Evolutionary conservation across 2,888 invertebrate genomes (phyloP).

Genomic region (Morpho helenor): DNA sequence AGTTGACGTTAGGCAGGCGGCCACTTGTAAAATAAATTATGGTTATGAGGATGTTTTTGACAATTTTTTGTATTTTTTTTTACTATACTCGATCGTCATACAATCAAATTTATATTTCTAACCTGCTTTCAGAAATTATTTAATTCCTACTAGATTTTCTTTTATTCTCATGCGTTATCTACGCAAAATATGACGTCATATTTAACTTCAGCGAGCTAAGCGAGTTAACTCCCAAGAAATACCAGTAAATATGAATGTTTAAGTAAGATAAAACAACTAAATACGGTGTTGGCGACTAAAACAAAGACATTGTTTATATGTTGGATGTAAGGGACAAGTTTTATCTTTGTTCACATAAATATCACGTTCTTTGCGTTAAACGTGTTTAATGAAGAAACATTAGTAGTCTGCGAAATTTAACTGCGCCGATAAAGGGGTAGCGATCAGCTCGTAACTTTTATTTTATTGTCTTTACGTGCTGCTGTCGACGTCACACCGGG

Average conservation of each 20-base stretch:
- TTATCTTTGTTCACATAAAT: conserved; percentile 2
- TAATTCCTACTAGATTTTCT: too few relatives aligned
- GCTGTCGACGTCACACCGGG: too few relatives aligned
- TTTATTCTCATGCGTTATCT: too few relatives aligned
- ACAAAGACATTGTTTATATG: conserved; percentile 1
- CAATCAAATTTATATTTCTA: too few relatives aligned
- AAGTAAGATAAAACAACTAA: conserved; percentile 2
- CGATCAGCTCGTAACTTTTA: neutral
- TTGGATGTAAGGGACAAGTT: neutral
- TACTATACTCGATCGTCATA: too few relatives aligned
- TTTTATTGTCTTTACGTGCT: conserved; percentile 5
- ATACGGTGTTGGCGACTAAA: neutral
- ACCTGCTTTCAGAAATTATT: too few relatives aligned
- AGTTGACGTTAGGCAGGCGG: too few relatives aligned
- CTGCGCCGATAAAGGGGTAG: neutral
- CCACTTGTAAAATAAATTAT: too few relatives aligned
- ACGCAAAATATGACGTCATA: neutral
- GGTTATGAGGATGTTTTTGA: too few relatives aligned
- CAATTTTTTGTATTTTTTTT: too few relatives aligned
- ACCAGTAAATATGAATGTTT: neutral
- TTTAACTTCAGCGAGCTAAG: neutral
- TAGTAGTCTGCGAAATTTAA: neutral
- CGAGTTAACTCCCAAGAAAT: neutral
- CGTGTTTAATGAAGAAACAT: neutral
- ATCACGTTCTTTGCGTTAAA: conserved; percentile 3